Conservation (phyloP, 2,113 vertebrate species). For the Edolisoma coerulescens region DNA sequence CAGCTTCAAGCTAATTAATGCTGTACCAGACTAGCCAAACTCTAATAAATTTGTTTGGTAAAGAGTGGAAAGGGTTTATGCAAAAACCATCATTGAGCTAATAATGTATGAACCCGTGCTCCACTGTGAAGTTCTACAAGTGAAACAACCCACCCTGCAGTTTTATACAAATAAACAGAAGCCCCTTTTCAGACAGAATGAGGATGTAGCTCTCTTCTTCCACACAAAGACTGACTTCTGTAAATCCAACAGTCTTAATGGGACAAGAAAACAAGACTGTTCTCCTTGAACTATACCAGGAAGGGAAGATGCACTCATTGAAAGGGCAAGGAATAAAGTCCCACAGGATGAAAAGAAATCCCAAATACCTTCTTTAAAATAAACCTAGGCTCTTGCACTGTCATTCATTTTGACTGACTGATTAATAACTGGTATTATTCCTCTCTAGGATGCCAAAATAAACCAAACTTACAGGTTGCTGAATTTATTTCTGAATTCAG, state of each 20-base stretch:
- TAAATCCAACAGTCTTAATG: background rate
- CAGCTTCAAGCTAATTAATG: constrained; percentile 65
- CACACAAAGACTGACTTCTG: background rate
- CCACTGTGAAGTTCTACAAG: background rate
- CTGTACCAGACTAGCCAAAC: constrained; percentile 31
- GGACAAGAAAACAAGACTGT: background rate
- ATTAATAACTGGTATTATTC: background rate
- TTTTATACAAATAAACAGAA: background rate
- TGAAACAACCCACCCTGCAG: background rate
- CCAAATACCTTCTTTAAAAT: background rate
- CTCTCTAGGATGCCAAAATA: background rate
- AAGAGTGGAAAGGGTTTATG: background rate
- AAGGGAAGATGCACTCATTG: background rate
- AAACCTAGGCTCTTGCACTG: background rate
- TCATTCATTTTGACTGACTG: background rate
- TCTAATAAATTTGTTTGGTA: constrained; percentile 27
- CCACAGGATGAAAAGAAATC: background rate
- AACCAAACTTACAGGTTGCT: background rate
- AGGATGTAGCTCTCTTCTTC: background rate
- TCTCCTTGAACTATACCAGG: background rate
- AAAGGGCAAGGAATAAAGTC: background rate
- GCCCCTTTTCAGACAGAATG: background rate
- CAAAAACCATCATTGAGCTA: background rate
- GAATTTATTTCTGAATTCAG: background rate
- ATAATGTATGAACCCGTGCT: background rate